Evolutionary conservation across 2,797 vertebrate species (phyloP).

Genomic region (Enteromius anoplus): DNA sequence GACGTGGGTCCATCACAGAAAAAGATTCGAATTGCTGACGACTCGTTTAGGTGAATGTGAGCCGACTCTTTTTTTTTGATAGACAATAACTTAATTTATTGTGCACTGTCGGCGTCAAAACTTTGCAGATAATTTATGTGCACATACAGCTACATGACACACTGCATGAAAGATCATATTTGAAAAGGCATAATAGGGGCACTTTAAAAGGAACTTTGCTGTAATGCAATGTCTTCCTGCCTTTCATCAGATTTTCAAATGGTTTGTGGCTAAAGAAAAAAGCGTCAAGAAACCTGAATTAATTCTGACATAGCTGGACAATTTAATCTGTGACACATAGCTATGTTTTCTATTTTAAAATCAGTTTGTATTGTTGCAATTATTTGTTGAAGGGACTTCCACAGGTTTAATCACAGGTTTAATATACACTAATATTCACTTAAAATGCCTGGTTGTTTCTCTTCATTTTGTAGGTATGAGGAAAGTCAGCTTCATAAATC

Average conservation of each 20-base stretch:
- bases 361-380: neutral
- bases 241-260: neutral
- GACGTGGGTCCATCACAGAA: too few relatives aligned
- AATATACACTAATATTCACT: neutral
- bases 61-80: too few relatives aligned
- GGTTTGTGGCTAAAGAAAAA: neutral
- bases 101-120: too few relatives aligned
- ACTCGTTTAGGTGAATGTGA: too few relatives aligned
- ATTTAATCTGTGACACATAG: neutral
- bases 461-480: slow-evolving; percentile 78
- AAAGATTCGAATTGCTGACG: too few relatives aligned
- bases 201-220: neutral
- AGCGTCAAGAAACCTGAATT: neutral
- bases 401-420: neutral
- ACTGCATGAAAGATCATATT: too few relatives aligned
- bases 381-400: neutral
- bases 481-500: slow-evolving; percentile 79
- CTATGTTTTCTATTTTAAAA: neutral
- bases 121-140: too few relatives aligned
- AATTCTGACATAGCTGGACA: neutral
- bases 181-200: too few relatives aligned
- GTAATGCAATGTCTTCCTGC: neutral
- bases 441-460: slow-evolving; percentile 3
- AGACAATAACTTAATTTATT: too few relatives aligned
- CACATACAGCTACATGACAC: too few relatives aligned